These are phyloP conservation scores for Cisticola juncidis DNA, from an alignment of 2,113 vertebrate genomes.

Conservation along the genomic window DNA sequence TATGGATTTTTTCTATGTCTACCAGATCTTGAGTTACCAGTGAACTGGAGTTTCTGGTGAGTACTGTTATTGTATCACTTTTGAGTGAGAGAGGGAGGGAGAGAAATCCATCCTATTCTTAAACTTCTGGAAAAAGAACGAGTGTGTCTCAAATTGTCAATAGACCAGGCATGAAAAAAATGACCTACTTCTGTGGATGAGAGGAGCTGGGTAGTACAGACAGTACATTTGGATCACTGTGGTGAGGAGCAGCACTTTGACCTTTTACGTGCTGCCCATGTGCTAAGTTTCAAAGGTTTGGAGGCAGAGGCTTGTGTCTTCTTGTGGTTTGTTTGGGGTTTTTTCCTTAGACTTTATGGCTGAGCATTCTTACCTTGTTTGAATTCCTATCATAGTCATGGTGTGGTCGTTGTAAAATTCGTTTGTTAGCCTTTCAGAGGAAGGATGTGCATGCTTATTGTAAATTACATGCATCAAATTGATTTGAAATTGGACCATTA, in stretches of 20 bases:
- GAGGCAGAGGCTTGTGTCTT: background rate
- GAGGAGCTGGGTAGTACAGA: background rate
- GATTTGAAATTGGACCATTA: conserved; percentile 63
- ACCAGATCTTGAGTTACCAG: background rate
- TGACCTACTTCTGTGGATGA: background rate
- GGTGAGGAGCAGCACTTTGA: background rate
- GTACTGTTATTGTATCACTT: background rate
- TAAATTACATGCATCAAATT: conserved; percentile 63
- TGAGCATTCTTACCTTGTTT: background rate
- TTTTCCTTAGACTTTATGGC: background rate
- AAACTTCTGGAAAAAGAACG: background rate
- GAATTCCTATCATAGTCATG: background rate
- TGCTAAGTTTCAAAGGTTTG: background rate
- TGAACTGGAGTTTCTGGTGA: background rate
- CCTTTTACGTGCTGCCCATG: background rate
- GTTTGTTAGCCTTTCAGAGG: conserved; percentile 47
- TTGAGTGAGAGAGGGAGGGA: background rate
- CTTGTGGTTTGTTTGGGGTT: background rate
- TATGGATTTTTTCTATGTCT: background rate
- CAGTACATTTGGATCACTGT: background rate
- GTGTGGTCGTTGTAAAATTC: conserved; percentile 5
- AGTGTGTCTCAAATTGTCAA: background rate
- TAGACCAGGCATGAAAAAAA: background rate
- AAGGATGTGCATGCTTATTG: conserved; percentile 23
- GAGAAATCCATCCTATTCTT: background rate